These are phyloP conservation scores for Shinisaurus crocodilurus DNA, from an alignment of 2,113 vertebrate species.

Conservation along the genomic window DNA sequence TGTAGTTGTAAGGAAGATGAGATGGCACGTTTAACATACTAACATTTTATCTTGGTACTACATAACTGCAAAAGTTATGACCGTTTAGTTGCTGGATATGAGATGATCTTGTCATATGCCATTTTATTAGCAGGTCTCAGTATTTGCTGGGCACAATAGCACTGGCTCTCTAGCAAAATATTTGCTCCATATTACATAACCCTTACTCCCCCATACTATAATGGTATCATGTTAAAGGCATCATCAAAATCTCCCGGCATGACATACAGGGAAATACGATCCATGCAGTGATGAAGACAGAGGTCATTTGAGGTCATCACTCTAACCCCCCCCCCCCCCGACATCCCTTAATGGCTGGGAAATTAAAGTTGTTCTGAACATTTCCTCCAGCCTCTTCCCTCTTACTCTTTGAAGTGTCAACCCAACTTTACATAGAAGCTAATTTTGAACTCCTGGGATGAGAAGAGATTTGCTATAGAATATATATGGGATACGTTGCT, in stretches of 20 bases:
- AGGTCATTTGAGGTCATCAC: slow-evolving; percentile 55
- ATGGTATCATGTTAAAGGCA: slow-evolving; percentile 60
- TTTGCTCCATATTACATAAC: slow-evolving; percentile 63
- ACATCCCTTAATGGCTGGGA: slow-evolving; percentile 37
- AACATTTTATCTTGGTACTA: neutral
- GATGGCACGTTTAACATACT: slow-evolving; percentile 11
- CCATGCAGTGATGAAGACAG: slow-evolving; percentile 59
- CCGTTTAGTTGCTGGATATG: slow-evolving; percentile 45
- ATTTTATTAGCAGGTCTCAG: slow-evolving; percentile 46
- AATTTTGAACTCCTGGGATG: slow-evolving; percentile 38
- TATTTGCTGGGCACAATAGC: slow-evolving; percentile 44
- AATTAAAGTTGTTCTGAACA: slow-evolving; percentile 33
- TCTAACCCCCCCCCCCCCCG: slow-evolving; percentile 42
- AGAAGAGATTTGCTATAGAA: slow-evolving; percentile 2
- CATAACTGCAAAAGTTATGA: slow-evolving; percentile 55
- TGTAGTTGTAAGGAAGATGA: slow-evolving; percentile 7
- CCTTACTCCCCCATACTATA: slow-evolving; percentile 45
- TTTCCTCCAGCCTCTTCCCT: slow-evolving; percentile 38
- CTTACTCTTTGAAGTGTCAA: slow-evolving; percentile 39
- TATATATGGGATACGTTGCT: neutral
- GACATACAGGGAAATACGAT: slow-evolving; percentile 41
- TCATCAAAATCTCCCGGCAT: slow-evolving; percentile 57
- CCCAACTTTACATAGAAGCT: slow-evolving; percentile 44
- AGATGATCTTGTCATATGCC: slow-evolving; percentile 57
- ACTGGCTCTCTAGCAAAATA: slow-evolving; percentile 50